Evolutionary conservation across 2,888 invertebrate genomes (phyloP).

Genomic region (Ophion obscuratus): DNA sequence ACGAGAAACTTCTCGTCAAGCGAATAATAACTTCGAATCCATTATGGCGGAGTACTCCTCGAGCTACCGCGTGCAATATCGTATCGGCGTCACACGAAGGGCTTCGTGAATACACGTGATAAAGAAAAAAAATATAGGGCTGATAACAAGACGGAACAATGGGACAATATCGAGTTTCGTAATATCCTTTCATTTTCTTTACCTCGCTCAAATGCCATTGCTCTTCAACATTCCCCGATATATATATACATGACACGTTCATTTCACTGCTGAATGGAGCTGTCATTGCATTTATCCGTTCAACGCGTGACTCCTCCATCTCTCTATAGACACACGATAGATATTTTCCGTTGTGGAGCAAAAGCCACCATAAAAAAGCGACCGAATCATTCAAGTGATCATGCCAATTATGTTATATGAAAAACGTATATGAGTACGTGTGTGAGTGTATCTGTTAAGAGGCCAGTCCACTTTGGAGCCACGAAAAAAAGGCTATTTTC

Average conservation of each 20-base stretch:
- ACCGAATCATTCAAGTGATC: neutral
- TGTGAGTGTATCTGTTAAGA: too few species aligned
- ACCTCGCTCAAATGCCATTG: constrained; percentile 8
- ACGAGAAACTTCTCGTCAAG: constrained; percentile 10
- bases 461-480: too few species aligned
- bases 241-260: constrained; percentile 42
- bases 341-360: constrained; percentile 29
- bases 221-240: constrained; percentile 23
- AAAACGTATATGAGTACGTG: too few species aligned
- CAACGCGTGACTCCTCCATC: neutral
- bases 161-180: constrained; percentile 48
- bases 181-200: constrained; percentile 27
- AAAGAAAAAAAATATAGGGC: neutral
- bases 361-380: neutral
- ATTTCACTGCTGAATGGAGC: constrained; percentile 31
- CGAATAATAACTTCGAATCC: constrained; percentile 17
- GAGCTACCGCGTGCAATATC: constrained; percentile 32
- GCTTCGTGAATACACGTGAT: neutral
- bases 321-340: constrained; percentile 23
- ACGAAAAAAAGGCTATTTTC: too few species aligned
- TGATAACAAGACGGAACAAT: constrained; percentile 28
- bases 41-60: constrained; percentile 6
- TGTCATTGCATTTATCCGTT: constrained; percentile 33
- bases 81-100: constrained; percentile 15
- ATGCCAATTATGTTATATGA: too few species aligned